Evolutionary conservation across 2,888 invertebrate species (phyloP).

Genomic region (Venusia cambrica): DNA sequence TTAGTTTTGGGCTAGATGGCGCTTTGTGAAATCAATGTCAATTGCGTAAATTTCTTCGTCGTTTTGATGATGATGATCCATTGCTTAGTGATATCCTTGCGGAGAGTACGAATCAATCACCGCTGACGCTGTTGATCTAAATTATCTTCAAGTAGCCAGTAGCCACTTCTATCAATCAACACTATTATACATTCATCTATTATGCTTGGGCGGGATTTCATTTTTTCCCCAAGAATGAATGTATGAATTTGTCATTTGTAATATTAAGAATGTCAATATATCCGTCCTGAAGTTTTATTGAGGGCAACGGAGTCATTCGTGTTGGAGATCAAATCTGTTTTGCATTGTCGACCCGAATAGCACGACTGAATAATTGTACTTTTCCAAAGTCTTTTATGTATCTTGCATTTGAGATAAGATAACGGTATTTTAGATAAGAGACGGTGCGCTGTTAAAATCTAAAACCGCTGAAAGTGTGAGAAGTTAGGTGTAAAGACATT

Average conservation of each 20-base stretch:
- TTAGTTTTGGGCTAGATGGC: too few relatives aligned
- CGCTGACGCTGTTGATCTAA: constrained; percentile 24
- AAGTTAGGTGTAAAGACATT: too few relatives aligned
- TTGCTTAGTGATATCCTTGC: too few relatives aligned
- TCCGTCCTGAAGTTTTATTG: constrained; percentile 35
- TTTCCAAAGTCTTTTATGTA: constrained; percentile 12
- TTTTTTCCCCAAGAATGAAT: constrained; percentile 41
- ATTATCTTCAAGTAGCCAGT: constrained; percentile 39
- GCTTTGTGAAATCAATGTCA: constrained; percentile 5
- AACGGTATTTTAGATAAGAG: constrained; percentile 3
- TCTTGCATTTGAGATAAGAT: constrained; percentile 1
- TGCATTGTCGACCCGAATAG: constrained; percentile 4
- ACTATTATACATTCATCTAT: constrained; percentile 50
- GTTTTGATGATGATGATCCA: too few relatives aligned
- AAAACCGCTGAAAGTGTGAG: too few relatives aligned
- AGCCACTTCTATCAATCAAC: constrained; percentile 54
- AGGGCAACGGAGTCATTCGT: constrained; percentile 19
- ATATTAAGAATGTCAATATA: constrained; percentile 75
- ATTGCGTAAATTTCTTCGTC: too few relatives aligned
- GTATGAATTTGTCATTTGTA: constrained; percentile 77
- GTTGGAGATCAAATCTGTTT: constrained; percentile 11
- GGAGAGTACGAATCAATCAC: too few relatives aligned
- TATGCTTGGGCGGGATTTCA: too few relatives aligned
- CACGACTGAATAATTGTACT: too few relatives aligned
- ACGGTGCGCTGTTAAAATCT: too few relatives aligned